Evolutionary conservation across 2,888 invertebrate genomes (phyloP).

Genomic region (Lepidocyrtinus sp.): DNA sequence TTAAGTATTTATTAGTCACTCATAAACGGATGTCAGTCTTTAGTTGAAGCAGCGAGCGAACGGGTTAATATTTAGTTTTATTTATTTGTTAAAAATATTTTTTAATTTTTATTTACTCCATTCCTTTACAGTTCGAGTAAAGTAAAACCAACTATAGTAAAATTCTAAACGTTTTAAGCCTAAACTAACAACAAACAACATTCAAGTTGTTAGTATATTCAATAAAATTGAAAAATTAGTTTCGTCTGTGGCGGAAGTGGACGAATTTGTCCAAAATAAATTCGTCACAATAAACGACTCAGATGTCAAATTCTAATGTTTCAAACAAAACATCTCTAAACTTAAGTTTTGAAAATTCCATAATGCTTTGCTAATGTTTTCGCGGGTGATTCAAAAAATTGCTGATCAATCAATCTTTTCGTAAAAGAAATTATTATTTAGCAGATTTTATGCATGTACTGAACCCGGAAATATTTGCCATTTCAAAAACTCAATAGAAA

Average conservation of each 20-base stretch:
- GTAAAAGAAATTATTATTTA: too few relatives aligned
- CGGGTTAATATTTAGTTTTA: neutral
- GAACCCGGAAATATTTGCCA: too few relatives aligned
- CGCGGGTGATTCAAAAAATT: too few relatives aligned
- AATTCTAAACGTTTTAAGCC: neutral
- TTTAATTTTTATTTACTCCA: neutral
- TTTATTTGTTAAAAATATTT: neutral
- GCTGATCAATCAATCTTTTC: too few relatives aligned
- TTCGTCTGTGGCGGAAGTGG: neutral
- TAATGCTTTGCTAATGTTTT: neutral
- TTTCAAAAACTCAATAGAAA: too few relatives aligned
- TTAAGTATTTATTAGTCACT: neutral
- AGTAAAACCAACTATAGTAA: neutral
- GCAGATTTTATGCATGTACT: too few relatives aligned
- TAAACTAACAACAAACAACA: neutral
- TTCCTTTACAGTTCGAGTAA: neutral
- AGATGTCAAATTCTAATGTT: neutral
- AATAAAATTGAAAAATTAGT: neutral
- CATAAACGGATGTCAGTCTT: neutral
- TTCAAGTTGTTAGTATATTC: slow-evolving; percentile 2
- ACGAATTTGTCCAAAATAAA: neutral
- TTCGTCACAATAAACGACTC: too few relatives aligned
- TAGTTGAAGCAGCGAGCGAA: neutral
- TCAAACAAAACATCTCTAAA: neutral
- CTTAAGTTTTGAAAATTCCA: neutral